phyloP scores from a whole-genome alignment of 2,888 invertebrate species.

The Dusona sp. region DNA sequence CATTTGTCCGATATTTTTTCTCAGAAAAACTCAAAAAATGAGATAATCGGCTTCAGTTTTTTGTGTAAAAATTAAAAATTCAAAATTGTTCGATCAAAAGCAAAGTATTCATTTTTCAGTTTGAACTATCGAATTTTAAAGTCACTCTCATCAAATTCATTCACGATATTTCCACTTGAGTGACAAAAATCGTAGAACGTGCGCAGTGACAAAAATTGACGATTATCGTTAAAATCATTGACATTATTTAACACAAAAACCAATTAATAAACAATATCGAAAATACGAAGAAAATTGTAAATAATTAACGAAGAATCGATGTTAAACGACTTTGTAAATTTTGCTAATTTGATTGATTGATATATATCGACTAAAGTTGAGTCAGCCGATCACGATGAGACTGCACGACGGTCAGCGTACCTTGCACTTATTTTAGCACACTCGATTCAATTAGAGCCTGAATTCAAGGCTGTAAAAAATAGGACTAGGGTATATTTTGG shows the following conservation, averaged over 20 bases:
- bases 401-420: conserved; percentile 27
- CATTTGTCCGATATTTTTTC: no score
- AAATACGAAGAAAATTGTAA: not conserved
- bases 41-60: no score
- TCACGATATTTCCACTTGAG: no score
- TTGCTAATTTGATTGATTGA: not conserved
- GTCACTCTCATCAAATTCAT: no score
- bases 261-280: not conserved
- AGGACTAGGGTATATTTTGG: conserved; percentile 38
- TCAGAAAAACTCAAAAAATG: no score
- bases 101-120: no score
- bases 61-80: no score
- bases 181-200: no score
- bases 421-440: conserved; percentile 29
- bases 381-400: conserved; percentile 7
- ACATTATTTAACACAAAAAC: not conserved
- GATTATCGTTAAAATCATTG: not conserved
- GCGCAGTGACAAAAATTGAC: no score
- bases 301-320: not conserved
- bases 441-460: conserved; percentile 25
- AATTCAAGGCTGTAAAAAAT: conserved; percentile 38
- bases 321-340: not conserved
- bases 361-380: conserved; percentile 4
- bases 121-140: no score
- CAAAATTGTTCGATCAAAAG: no score